Conservation (phyloP, 2,888 invertebrate species). For the Magallana nippona region DNA sequence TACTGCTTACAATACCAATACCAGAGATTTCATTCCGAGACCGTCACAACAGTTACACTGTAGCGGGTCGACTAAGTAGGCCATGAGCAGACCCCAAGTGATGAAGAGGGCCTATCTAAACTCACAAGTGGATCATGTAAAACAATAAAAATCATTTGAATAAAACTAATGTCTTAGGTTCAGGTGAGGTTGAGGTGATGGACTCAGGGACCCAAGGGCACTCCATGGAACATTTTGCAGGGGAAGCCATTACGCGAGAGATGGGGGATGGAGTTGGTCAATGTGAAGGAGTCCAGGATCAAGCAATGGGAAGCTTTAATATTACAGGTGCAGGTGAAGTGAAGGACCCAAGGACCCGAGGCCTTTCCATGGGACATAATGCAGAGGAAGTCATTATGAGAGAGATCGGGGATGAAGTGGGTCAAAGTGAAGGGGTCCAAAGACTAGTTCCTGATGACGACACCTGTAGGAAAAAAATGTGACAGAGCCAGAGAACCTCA, state of each 20-base stretch:
- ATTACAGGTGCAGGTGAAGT: not conserved
- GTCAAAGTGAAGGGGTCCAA: not conserved
- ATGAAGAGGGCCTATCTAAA: not conserved
- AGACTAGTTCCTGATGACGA: not conserved
- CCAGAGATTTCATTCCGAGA: slow-evolving; percentile 6
- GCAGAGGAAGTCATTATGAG: slow-evolving; percentile 11
- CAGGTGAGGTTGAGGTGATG: not conserved
- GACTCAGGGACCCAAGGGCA: not conserved
- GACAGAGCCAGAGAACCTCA: not conserved
- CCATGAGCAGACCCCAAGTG: slow-evolving; percentile 40
- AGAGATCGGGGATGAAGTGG: slow-evolving; percentile 5
- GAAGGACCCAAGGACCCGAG: not conserved
- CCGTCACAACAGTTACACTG: slow-evolving; percentile 46
- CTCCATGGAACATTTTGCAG: not conserved
- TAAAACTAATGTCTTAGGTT: not conserved
- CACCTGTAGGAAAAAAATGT: not conserved
- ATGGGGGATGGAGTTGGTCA: not conserved
- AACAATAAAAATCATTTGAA: not conserved
- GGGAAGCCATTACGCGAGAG: not conserved
- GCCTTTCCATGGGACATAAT: not conserved
- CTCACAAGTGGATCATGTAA: not conserved
- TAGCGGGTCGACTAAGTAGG: slow-evolving; percentile 42
- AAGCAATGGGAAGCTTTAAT: not conserved
- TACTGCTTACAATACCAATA: not conserved
- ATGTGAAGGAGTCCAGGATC: not conserved